These are phyloP conservation scores for Leptinotarsa lineolata DNA, from an alignment of 1,140 invertebrate species.

Conservation along the genomic window DNA sequence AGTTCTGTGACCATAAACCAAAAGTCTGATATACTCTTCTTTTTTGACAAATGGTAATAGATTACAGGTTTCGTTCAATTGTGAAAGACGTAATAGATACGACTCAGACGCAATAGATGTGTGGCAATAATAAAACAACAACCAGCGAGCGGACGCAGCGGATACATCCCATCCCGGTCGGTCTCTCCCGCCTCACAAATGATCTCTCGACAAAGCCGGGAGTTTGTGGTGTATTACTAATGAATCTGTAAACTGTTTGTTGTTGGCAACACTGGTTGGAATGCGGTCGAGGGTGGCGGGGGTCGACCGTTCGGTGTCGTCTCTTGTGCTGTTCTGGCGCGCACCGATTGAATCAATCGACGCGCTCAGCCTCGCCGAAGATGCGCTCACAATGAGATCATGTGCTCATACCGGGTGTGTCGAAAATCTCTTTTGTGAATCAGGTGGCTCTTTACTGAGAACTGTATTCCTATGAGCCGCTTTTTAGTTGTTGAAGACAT, in stretches of 20 bases:
- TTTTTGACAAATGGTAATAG: too few relatives aligned
- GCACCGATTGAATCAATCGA: conserved; percentile 43
- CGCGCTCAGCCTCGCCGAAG: conserved; percentile 26
- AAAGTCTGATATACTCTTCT: too few relatives aligned
- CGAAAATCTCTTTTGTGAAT: too few relatives aligned
- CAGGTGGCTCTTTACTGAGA: too few relatives aligned
- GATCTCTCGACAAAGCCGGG: conserved; percentile 17
- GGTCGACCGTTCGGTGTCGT: conserved; percentile 43
- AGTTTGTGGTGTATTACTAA: conserved; percentile 50
- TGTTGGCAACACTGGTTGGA: conserved; percentile 54
- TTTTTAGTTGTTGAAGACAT: too few relatives aligned
- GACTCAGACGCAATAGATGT: too few relatives aligned
- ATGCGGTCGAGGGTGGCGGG: conserved; percentile 53
- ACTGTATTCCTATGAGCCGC: too few relatives aligned
- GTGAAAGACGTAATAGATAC: too few relatives aligned
- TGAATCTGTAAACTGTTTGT: conserved; percentile 55
- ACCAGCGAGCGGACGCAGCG: background rate
- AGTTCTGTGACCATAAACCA: too few relatives aligned
- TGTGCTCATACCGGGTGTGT: background rate
- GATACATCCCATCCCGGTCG: background rate
- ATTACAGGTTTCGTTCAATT: background rate
- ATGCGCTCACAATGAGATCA: conserved; percentile 5
- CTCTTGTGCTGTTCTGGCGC: conserved; percentile 37
- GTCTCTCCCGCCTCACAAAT: conserved; percentile 7
- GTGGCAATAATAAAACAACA: too few relatives aligned